Evolutionary conservation across 2,113 vertebrate species (phyloP).

Genomic region (Leptobrachium leishanense): DNA sequence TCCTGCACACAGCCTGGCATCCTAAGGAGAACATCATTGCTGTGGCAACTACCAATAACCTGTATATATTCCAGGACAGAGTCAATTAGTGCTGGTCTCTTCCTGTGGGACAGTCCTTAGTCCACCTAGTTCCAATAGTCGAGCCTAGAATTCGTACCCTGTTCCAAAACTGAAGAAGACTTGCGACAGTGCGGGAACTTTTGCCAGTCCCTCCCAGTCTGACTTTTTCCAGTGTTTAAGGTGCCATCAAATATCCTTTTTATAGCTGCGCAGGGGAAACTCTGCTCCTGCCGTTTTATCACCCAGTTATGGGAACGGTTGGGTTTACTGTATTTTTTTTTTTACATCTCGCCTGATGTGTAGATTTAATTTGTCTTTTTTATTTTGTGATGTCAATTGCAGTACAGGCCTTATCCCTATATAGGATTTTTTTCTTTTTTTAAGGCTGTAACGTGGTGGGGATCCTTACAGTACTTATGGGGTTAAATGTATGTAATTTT

Average conservation of each 20-base stretch:
- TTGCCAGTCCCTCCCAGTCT: slow-evolving; percentile 69
- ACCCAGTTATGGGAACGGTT: slow-evolving; percentile 74
- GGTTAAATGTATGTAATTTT: slow-evolving; percentile 71
- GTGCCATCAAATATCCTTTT: slow-evolving; percentile 76
- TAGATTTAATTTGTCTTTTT: slow-evolving; percentile 71
- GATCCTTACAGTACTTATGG: slow-evolving; percentile 68
- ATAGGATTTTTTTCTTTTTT: slow-evolving; percentile 32
- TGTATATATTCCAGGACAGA: slow-evolving; percentile 99
- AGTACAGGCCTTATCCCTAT: slow-evolving; percentile 70
- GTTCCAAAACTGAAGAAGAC: slow-evolving; percentile 52
- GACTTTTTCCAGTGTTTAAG: slow-evolving; percentile 77
- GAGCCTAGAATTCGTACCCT: slow-evolving; percentile 79
- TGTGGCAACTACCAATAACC: slow-evolving; percentile 96
- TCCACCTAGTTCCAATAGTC: slow-evolving; percentile 81
- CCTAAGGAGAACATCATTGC: slow-evolving; percentile 96
- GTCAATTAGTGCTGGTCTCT: slow-evolving; percentile 82
- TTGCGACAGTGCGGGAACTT: slow-evolving; percentile 53
- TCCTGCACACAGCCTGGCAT: slow-evolving; percentile 96
- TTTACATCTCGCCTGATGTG: slow-evolving; percentile 82
- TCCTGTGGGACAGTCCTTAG: slow-evolving; percentile 71
- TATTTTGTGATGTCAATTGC: slow-evolving; percentile 81
- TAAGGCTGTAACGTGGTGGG: background rate
- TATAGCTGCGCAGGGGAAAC: slow-evolving; percentile 72
- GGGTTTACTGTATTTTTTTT: slow-evolving; percentile 79
- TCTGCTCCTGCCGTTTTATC: slow-evolving; percentile 67